These are phyloP conservation scores for Emydoidea blandingii DNA, from an alignment of 2,797 vertebrate genomes.

Conservation along the genomic window DNA sequence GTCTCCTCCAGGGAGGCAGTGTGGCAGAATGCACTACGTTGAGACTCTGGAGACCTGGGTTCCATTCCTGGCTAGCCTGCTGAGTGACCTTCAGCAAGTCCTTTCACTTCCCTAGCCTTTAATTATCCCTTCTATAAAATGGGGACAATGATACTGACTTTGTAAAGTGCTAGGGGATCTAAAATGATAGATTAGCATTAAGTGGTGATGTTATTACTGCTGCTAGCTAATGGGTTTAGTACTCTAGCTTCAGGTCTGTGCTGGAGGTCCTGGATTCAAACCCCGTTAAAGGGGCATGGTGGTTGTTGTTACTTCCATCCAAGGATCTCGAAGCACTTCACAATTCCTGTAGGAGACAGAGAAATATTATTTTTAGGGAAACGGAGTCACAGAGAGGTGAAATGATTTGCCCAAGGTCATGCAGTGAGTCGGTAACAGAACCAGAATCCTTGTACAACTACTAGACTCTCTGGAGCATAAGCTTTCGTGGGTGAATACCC, in stretches of 20 bases:
- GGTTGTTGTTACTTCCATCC: neutral
- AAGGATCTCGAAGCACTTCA: neutral
- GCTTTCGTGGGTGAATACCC: too few species aligned
- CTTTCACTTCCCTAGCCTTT: neutral
- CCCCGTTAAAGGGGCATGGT: neutral
- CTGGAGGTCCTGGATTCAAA: neutral
- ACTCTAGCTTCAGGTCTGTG: neutral
- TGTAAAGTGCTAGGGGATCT: neutral
- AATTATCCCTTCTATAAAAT: neutral
- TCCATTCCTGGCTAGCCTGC: neutral
- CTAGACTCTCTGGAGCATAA: too few species aligned
- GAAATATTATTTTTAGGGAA: neutral
- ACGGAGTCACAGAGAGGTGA: neutral
- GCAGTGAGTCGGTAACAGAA: neutral
- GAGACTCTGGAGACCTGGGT: neutral
- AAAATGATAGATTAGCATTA: neutral
- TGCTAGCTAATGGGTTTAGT: too few species aligned
- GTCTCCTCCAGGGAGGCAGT: neutral
- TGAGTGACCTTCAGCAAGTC: neutral
- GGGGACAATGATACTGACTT: neutral
- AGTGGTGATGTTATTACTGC: neutral
- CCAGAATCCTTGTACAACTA: neutral
- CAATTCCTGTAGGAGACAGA: neutral
- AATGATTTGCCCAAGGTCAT: neutral
- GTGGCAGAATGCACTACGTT: accelerated